Evolutionary conservation across 2,113 vertebrate species (phyloP), one percentile per base, ranked within the genome.

Genomic region (Prunella himalayana): DNA sequence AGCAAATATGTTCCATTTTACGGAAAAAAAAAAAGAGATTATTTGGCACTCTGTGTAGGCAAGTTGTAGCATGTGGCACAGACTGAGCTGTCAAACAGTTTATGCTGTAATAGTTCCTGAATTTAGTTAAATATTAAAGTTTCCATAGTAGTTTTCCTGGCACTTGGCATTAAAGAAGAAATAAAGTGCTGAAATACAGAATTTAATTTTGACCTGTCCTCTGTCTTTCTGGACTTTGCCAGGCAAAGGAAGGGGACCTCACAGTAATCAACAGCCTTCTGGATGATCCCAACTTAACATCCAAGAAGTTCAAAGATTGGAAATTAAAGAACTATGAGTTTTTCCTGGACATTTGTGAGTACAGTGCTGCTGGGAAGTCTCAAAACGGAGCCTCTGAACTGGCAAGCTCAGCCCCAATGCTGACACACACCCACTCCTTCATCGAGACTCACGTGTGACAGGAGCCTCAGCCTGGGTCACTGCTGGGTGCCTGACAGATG

Each of bases 341-440:
- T 95, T 99, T 98, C 97, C 95, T 99, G 95, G 99, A 99, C 98
- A 99, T 99, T 97, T 99, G 98, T 98, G 97, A 98, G 97, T 98
- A 98, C 97, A 98, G 98, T 96, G 98, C 94, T 90, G 96, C 94
- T 94, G 82, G 97, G 86, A 97, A 97, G 85, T 93, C 98, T 49
- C 98, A 98, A 92, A 97, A 98, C 7, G 98, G 98, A 88, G 97
- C 98, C 72, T 98, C 98, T 81, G 98, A 99, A 97, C 98, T 98
- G 57, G 98, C 98, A 57, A 97, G 97, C 59, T 98, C 98, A 80
- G 97, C 95, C 51, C 98, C 98, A 5, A 96, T 98, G 97, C 98
- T 99, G 97, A 98, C 98, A 92, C 99, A 99, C 96, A 99, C 98
- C 35, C 98, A 99, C 97, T 99, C 99, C 73, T 99, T 99, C 98